Base-by-base conservation (phyloP, 2,888 invertebrate species). In the Amiota minor region DNA sequence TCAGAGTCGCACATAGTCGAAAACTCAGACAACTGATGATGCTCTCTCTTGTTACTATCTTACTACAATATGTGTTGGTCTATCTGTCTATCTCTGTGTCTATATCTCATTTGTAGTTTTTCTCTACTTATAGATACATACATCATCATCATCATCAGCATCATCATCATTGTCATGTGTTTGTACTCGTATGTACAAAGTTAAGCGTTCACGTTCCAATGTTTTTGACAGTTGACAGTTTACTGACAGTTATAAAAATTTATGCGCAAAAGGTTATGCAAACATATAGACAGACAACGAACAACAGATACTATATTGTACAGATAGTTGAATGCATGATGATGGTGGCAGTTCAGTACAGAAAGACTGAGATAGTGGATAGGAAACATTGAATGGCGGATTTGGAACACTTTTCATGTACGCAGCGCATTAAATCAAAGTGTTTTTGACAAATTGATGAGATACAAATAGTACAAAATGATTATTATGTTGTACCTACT, bases 201-300 rank as follows among this genome's bases (percentile, higher is more conserved):
- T 70, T 76, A 75, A 76, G 76, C 74, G 75, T 75, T 72, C 16
- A 53, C 72, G 70, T 83, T 81, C 79, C 77, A 81, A 84, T 86
- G 81, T 77, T 86, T 85, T 77, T 84, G 84, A 86, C 86, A 84
- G 81, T 82, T 84, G 86, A 84, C 86, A 83, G 81, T 77, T 81
- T 76, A 83, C 79, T 83, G 85, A 84, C 85, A 86, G 81, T 84
- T 77, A 78, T 80, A 81, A 80, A 83, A 81, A 83, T 78, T 75
- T 72, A 72, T 75, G 70, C 70, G 16, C 55, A 55, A 56, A 56
- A 59, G 70, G 70, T 70, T 70, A 70, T 56, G 23, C 50, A 62
- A 62, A 12, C 62, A 62, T 11, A 62, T 35, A 12, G 18, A n/a
- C 49, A 47, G 18, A 49, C 49, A 16, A 20, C 18, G 18, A 35